Evolutionary conservation across 1,140 invertebrate species (phyloP).

Genomic region (Bombus cullumanus): DNA sequence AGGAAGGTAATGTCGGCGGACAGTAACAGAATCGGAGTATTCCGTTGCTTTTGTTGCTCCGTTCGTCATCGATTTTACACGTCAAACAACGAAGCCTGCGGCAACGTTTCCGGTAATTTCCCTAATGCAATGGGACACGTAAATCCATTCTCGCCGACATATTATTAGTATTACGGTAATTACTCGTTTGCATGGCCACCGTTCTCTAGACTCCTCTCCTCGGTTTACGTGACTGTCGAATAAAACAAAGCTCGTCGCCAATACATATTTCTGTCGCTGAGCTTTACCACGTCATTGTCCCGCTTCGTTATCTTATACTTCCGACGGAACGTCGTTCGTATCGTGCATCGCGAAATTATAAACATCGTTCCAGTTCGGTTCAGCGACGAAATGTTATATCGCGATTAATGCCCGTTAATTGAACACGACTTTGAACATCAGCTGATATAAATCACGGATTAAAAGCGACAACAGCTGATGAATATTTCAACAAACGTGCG

Average conservation of each 20-base stretch:
- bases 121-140: conserved; percentile 18
- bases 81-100: conserved; percentile 31
- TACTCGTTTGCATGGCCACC: conserved; percentile 44
- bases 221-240: neutral
- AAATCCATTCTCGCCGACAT: conserved; percentile 27
- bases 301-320: too few species aligned
- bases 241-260: neutral
- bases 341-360: neutral
- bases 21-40: neutral
- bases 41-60: conserved; percentile 9
- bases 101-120: conserved; percentile 32
- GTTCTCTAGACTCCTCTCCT: neutral
- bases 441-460: neutral
- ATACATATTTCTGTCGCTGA: neutral
- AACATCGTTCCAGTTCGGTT: neutral
- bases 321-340: too few species aligned
- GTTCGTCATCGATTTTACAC: conserved; percentile 20
- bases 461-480: neutral
- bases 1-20: neutral
- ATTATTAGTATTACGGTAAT: conserved; percentile 48
- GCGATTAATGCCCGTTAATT: neutral
- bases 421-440: neutral
- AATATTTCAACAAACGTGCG: neutral
- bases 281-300: neutral
- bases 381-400: neutral